Evolutionary conservation across 2,797 vertebrate genomes (phyloP), one percentile per base, ranked within the genome.

Genomic region (Oreortyx pictus): DNA sequence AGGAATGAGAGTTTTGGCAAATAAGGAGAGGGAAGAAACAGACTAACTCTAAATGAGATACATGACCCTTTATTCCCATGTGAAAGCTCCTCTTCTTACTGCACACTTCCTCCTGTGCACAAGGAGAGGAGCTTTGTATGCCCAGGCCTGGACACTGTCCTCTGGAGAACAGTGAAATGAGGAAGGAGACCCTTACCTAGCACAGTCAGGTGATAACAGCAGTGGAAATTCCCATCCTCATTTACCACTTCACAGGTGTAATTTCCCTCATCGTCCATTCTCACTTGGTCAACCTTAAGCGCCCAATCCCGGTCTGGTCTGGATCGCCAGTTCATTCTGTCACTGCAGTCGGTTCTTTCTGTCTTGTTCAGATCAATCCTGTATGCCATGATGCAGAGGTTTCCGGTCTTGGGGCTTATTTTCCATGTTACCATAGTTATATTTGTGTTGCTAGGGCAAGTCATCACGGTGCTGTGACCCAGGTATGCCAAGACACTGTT

Each of bases 151-250:
- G 44, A 25, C 22, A 20, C 3, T 13, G 15, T 41, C 31, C 7
- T 27, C 2, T 25, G 47, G 68, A 62, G 37, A 33, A 12, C 15
- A 35, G n/a, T 7, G 43, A 41, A 77, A 44, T 22, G 8, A 6
- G 33, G 12, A 67, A 25, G 14, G 19, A n/a, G 22, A 35, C 24
- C 39, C 95, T 97, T 97, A 98, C 97, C 96, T 81, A 92, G 65
- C 22, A 97, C 94, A 0, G 43, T 94, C 86, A 98, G 68, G 22
- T 60, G 3, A 82, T 94, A 75, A 0, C 0, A 5, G 3, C 0
- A 1, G 1, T 1, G 0, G 46, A 96, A 96, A 89, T 41, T 91
- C 56, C 96, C 97, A 0, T 62, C 14, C 24, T 1, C 0, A 31
- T 23, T 2, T 70, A 0, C 44, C 2, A 17, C 2, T 9, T 88